phyloP scores from a whole-genome alignment of 2,113 vertebrate species.

The Bucco capensis region DNA sequence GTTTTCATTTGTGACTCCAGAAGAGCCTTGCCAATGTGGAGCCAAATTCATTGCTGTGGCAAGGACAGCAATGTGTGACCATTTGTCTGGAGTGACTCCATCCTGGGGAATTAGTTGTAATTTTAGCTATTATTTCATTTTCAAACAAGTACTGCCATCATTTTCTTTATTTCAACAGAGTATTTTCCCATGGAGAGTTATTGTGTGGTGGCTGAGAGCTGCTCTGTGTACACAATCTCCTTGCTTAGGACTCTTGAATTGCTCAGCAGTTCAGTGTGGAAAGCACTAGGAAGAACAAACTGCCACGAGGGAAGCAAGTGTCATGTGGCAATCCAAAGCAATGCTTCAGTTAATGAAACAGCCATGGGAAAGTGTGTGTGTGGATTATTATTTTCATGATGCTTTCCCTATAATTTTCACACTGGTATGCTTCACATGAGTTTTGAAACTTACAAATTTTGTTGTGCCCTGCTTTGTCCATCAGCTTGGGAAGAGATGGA shows the following conservation, averaged over 20 bases:
- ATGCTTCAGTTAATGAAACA: not conserved
- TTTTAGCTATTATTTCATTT: slow-evolving; percentile 14
- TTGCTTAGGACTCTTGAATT: not conserved
- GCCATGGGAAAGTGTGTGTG: not conserved
- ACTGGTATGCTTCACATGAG: not conserved
- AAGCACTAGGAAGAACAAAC: not conserved
- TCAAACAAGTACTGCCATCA: not conserved
- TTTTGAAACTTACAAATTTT: not conserved
- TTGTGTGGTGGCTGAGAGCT: not conserved
- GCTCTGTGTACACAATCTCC: not conserved
- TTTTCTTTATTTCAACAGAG: not conserved
- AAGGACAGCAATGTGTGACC: not conserved
- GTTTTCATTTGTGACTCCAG: not conserved
- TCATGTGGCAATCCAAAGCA: not conserved
- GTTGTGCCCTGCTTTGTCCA: not conserved
- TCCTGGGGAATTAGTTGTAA: not conserved
- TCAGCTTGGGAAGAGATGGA: not conserved
- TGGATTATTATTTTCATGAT: not conserved
- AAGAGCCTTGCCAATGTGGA: not conserved
- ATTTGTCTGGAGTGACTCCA: not conserved
- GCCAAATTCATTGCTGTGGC: not conserved
- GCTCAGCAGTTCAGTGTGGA: not conserved
- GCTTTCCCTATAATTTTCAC: not conserved
- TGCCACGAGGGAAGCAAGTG: not conserved
- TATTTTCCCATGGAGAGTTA: not conserved